phyloP scores from a whole-genome alignment of 2,797 vertebrate genomes.

The Trichosurus vulpecula region DNA sequence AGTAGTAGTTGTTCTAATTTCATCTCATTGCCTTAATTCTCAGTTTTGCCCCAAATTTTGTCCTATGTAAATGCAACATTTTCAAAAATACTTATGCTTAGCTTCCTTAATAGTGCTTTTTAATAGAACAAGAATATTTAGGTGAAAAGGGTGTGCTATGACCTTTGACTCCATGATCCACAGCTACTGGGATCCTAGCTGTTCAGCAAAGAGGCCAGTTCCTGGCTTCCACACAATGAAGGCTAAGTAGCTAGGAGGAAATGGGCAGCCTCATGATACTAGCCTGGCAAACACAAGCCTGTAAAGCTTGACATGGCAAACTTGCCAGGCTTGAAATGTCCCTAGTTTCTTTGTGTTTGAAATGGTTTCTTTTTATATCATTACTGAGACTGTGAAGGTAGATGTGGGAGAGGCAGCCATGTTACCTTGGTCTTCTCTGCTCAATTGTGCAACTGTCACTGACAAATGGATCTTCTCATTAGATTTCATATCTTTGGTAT shows the following conservation, averaged over 20 bases:
- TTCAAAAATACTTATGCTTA: conserved; percentile 21
- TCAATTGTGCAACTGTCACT: conserved; percentile 33
- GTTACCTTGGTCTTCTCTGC: conserved; percentile 18
- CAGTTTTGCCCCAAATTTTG: neutral
- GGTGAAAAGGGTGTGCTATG: neutral
- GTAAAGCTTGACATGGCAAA: conserved; percentile 34
- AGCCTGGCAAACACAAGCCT: neutral
- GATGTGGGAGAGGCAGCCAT: neutral
- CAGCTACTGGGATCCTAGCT: neutral
- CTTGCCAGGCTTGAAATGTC: conserved; percentile 14
- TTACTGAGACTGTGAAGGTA: conserved; percentile 1
- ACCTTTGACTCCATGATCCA: neutral
- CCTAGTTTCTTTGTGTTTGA: neutral
- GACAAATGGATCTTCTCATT: conserved; percentile 69
- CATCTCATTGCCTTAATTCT: conserved; percentile 6
- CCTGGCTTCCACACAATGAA: neutral
- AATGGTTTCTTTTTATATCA: conserved; percentile 19
- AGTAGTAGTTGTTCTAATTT: neutral
- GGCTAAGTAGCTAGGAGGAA: neutral
- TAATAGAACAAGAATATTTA: conserved; percentile 33
- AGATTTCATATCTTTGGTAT: conserved; percentile 60
- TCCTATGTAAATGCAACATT: neutral
- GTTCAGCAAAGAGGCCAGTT: neutral
- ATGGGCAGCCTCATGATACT: neutral
- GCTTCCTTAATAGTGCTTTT: conserved; percentile 23